A percentile compares a stretch with the other conserved stretches of the same genome.
Conservation (phyloP, 2,113 vertebrate species). For the Conger conger region DNA sequence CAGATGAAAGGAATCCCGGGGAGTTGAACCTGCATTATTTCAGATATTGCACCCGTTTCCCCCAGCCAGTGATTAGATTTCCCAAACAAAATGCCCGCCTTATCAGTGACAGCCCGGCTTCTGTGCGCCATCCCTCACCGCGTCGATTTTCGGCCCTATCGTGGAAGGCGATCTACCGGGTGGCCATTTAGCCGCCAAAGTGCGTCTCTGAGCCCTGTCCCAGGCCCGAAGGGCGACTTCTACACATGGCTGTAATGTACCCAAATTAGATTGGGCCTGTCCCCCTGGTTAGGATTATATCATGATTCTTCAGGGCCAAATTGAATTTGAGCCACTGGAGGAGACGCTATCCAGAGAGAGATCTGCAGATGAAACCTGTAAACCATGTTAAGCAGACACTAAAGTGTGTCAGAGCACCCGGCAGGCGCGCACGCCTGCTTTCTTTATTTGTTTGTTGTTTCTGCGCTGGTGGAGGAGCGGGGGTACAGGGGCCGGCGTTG, state of each 20-base stretch:
- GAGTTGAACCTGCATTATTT: slow-evolving; percentile 81
- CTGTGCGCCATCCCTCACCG: slow-evolving; percentile 82
- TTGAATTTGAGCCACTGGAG: slow-evolving; percentile 77
- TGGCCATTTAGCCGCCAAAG: slow-evolving; percentile 76
- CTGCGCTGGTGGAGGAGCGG: background rate
- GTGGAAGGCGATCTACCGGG: slow-evolving; percentile 73
- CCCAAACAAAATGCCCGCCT: slow-evolving; percentile 83
- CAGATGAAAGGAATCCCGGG: slow-evolving; percentile 84
- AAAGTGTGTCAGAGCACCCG: slow-evolving; percentile 49
- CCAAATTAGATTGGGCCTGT: slow-evolving; percentile 92
- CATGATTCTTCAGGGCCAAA: slow-evolving; percentile 91
- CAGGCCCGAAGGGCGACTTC: slow-evolving; percentile 75
- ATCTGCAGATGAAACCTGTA: slow-evolving; percentile 53
- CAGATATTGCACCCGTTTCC: slow-evolving; percentile 73
- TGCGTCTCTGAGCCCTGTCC: slow-evolving; percentile 78
- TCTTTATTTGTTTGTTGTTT: slow-evolving; percentile 26
- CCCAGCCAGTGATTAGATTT: slow-evolving; percentile 79
- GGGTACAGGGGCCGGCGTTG: background rate
- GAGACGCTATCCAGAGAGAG: slow-evolving; percentile 64
- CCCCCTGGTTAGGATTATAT: slow-evolving; percentile 91
- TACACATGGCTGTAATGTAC: slow-evolving; percentile 91
- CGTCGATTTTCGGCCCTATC: slow-evolving; percentile 80
- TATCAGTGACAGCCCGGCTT: slow-evolving; percentile 80
- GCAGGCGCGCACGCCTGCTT: slow-evolving; percentile 35
- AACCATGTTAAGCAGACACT: slow-evolving; percentile 64